Evolutionary conservation across 2,888 invertebrate genomes (phyloP).

Genomic region (Aquatica leii): DNA sequence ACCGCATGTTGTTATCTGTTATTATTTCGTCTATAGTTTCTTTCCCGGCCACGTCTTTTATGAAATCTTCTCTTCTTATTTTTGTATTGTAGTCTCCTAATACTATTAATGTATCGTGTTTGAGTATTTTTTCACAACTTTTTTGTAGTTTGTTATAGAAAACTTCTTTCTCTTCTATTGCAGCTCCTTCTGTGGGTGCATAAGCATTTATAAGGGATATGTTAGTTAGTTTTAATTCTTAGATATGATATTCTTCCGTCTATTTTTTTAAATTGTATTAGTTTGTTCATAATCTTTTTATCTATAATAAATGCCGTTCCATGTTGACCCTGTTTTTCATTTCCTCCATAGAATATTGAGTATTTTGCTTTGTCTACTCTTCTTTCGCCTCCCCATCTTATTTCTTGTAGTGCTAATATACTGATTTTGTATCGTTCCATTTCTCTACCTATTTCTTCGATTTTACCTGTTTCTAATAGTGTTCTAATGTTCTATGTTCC

Average conservation of each 20-base stretch:
- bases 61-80: slow-evolving; percentile 23
- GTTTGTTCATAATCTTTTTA: slow-evolving; percentile 10
- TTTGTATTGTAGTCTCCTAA: slow-evolving; percentile 23
- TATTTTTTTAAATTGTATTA: slow-evolving; percentile 30
- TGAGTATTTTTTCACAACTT: too few species aligned
- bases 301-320: slow-evolving; percentile 33
- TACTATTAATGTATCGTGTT: slow-evolving; percentile 13
- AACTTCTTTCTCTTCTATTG: slow-evolving; percentile 25
- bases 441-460: slow-evolving; percentile 29
- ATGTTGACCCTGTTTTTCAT: slow-evolving; percentile 27
- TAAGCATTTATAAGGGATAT: slow-evolving; percentile 26
- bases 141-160: slow-evolving; percentile 26
- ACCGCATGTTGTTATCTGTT: slow-evolving; percentile 23
- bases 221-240: slow-evolving; percentile 22
- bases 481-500: too few species aligned
- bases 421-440: slow-evolving; percentile 25
- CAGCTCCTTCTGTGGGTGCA: slow-evolving; percentile 19
- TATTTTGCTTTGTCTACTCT: slow-evolving; percentile 27
- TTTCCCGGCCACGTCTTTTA: slow-evolving; percentile 24
- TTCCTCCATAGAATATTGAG: slow-evolving; percentile 31
- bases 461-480: slow-evolving; percentile 36
- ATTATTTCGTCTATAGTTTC: slow-evolving; percentile 21
- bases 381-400: slow-evolving; percentile 28
- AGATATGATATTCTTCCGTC: slow-evolving; percentile 23
- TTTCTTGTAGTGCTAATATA: slow-evolving; percentile 32